Evolutionary conservation across 53 echinoderm and acorn worm genomes (phyloP).

Genomic region (Astropecten irregularis): DNA sequence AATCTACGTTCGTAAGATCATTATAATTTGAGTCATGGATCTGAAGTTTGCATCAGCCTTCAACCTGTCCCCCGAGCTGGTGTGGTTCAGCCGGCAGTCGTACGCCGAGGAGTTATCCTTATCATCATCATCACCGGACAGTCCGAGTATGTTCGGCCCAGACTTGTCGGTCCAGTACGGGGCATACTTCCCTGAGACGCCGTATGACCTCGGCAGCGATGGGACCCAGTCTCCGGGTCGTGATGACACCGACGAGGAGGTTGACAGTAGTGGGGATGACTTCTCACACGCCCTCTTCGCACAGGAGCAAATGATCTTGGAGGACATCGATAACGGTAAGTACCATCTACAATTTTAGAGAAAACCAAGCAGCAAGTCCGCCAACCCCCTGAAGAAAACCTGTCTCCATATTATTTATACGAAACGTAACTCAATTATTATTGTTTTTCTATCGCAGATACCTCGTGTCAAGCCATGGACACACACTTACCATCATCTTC

Average conservation of each 20-base stretch:
- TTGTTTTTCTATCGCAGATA: not conserved
- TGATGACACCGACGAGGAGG: not conserved
- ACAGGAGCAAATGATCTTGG: constrained; percentile 11
- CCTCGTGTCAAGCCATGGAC: not conserved
- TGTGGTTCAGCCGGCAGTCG: constrained; percentile 17
- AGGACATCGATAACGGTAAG: not conserved
- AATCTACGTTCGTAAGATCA: too few species aligned
- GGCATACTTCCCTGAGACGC: constrained; percentile 19
- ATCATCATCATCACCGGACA: not conserved
- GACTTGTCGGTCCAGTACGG: not conserved
- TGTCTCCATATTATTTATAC: not conserved
- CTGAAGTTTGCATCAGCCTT: constrained; percentile 13
- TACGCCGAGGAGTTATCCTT: constrained; percentile 11
- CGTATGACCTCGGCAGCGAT: constrained; percentile 14
- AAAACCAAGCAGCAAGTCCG: too few species aligned
- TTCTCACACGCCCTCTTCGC: constrained; percentile 22
- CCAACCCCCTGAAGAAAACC: too few species aligned
- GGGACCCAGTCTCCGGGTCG: not conserved
- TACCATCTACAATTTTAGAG: too few species aligned
- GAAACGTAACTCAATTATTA: not conserved
- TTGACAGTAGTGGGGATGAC: not conserved
- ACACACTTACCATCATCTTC: too few species aligned
- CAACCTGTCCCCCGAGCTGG: constrained; percentile 12
- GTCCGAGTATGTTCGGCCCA: not conserved
- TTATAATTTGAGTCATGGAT: too few species aligned